These are phyloP conservation scores for Sebastes trivittatus DNA, from an alignment of 2,797 vertebrate genomes.

Conservation along the genomic window DNA sequence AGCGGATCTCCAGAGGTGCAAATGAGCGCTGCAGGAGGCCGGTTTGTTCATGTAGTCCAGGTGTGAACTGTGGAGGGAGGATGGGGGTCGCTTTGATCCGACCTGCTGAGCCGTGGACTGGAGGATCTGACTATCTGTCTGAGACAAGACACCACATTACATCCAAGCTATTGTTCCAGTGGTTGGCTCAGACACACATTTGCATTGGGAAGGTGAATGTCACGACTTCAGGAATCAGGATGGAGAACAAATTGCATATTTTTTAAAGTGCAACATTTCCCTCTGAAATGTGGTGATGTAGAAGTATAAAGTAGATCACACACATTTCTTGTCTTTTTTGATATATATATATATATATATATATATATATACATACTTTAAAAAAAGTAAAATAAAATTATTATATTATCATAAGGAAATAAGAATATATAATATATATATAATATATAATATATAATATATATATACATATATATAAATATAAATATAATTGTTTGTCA, in stretches of 20 bases:
- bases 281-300: too few species aligned
- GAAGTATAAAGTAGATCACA: too few species aligned
- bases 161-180: constrained; percentile 1
- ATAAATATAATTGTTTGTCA: too few species aligned
- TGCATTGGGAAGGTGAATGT: constrained; percentile 37
- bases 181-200: constrained; percentile 4
- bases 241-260: not conserved
- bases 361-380: too few species aligned
- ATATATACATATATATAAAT: too few species aligned
- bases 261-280: not conserved
- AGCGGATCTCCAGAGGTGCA: constrained; percentile 60
- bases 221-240: not conserved
- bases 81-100: constrained; percentile 73
- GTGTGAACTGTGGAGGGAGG: constrained; percentile 62
- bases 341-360: too few species aligned
- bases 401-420: too few species aligned
- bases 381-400: too few species aligned
- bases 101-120: not conserved
- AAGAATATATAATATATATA: too few species aligned
- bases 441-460: too few species aligned
- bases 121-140: constrained; percentile 27
- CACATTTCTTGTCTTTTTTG: too few species aligned
- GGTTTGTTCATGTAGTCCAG: constrained; percentile 34
- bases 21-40: constrained; percentile 45
- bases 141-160: not conserved